These are phyloP conservation scores for Ambastaia sidthimunki DNA, from an alignment of 2,797 vertebrate genomes.

Conservation along the genomic window DNA sequence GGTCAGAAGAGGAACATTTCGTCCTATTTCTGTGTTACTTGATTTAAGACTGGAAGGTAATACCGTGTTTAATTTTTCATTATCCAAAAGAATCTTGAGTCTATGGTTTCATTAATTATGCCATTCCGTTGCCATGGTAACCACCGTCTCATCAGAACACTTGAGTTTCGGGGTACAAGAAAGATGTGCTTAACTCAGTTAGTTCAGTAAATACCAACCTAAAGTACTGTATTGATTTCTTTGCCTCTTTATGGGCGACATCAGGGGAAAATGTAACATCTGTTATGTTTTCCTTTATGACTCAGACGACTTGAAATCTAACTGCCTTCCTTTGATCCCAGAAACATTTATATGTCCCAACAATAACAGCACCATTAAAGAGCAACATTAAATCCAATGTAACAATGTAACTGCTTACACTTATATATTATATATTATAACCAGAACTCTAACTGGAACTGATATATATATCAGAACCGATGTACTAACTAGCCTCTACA, in stretches of 20 bases:
- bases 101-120: constrained; percentile 19
- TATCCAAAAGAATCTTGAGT: constrained; percentile 10
- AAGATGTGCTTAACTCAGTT: constrained; percentile 11
- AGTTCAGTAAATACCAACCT: constrained; percentile 8
- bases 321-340: not conserved
- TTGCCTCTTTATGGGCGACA: not conserved
- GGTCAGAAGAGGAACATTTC: not conserved
- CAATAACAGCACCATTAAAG: not conserved
- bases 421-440: not conserved
- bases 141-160: constrained; percentile 5
- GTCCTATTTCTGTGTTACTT: not conserved
- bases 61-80: constrained; percentile 33
- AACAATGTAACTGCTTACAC: not conserved
- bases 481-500: no score
- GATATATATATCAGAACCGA: no score
- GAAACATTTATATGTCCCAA: not conserved
- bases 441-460: no score
- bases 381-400: no score
- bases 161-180: constrained; percentile 4
- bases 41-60: constrained; percentile 4
- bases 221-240: constrained; percentile 18
- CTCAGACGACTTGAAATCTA: not conserved
- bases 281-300: not conserved
- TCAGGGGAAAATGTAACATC: no score
- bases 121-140: constrained; percentile 23